Base-by-base conservation (phyloP, 1,140 invertebrate species). In the Helicoverpa zea region DNA sequence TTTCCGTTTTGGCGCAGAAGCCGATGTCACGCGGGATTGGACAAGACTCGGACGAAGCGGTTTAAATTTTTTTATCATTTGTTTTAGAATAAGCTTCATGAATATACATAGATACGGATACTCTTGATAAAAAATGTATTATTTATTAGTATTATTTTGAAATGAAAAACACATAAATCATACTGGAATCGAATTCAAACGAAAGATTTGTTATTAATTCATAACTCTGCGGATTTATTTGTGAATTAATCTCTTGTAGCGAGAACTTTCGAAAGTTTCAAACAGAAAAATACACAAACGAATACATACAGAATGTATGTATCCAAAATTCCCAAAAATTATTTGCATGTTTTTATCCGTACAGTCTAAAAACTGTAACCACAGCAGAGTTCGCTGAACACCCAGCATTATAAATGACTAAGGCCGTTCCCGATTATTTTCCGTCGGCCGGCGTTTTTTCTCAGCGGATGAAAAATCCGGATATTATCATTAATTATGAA, bases 401-500 rank as follows among this genome's bases (percentile, higher is more conserved):
- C 11, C 72, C 72, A 52, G 35, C 79, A 85, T 90, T 87, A 93
- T 92, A 90, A 93, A 93, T 89, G 90, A 90, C 87, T 89, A 87
- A 90, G 85, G 77, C 83, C 84, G 87, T 88, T 89, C 80, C 85
- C 83, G 88, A 90, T 92, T 92, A 92, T 89, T 91, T 92, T 90
- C 86, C 90, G 88, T 51, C 81, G 85, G 78, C 75, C 84, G 77
- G 79, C 84, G 80, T 88, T 92, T 93, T 92, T 93, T 89, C 85
- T 84, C 86, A 85, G 81, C 84, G 81, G 85, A 86, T 89, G 88
- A 87, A 91, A 91, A 93, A 91, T 89, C 91, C 92, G 92, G 93
- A 93, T 91, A 93, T 93, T 91, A 92, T 91, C 92, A 89, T 94
- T 92, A 94, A 94, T 94, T 92, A 93, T 93, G 90, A 86, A 94